phyloP scores from a whole-genome alignment of 2,888 invertebrate genomes.

The Balanococcus diminutus region DNA sequence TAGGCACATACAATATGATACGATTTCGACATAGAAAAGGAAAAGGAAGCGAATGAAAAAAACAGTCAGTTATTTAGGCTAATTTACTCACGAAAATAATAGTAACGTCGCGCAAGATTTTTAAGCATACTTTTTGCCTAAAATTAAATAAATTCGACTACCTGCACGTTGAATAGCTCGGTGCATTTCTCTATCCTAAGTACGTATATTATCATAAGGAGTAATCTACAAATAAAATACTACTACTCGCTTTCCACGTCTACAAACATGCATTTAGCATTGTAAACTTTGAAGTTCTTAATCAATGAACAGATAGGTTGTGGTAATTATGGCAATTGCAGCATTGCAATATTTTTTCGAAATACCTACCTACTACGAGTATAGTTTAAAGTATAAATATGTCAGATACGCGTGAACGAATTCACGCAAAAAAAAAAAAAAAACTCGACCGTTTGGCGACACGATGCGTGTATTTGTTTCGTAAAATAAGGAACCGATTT shows the following conservation, averaged over 20 bases:
- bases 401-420: not conserved
- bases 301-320: not conserved
- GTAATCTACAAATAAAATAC: no score
- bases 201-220: not conserved
- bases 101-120: not conserved
- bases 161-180: not conserved
- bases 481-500: not conserved
- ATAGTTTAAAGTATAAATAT: not conserved
- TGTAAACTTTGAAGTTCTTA: not conserved
- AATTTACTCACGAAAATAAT: not conserved
- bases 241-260: not conserved
- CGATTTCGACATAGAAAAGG: not conserved
- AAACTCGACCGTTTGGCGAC: not conserved
- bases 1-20: not conserved
- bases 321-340: not conserved
- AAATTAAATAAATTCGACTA: not conserved
- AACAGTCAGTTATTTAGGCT: not conserved
- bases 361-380: not conserved
- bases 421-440: no score
- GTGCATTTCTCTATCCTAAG: not conserved
- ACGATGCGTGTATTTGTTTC: not conserved
- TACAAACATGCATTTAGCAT: not conserved
- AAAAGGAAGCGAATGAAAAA: not conserved
- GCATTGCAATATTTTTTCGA: not conserved
- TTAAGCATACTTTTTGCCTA: not conserved